A percentile compares a stretch with the other conserved stretches of the same genome.
phyloP scores from a whole-genome alignment of 2,113 vertebrate species.

The Dipodomys ordii region DNA sequence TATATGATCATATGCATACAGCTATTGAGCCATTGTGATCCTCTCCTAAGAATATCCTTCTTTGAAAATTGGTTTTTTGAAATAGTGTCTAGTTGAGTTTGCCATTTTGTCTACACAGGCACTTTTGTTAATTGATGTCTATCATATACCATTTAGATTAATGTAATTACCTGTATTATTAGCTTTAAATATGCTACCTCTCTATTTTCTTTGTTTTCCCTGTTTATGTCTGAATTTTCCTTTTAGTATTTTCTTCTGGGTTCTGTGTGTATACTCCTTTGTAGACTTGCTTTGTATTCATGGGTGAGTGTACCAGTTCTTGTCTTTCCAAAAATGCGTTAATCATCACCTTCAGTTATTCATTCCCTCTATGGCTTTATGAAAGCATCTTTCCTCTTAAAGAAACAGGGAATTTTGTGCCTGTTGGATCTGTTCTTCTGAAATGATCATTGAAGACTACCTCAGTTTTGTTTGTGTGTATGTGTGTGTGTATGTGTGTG shows the following conservation, averaged over 20 bases:
- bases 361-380: background rate
- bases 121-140: background rate
- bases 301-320: background rate
- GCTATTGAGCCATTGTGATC: too few species aligned
- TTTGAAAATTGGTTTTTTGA: constrained; percentile 11
- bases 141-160: background rate
- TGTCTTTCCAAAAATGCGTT: background rate
- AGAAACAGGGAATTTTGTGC: background rate
- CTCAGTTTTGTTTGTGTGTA: too few species aligned
- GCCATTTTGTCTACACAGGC: background rate
- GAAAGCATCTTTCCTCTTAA: background rate
- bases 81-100: background rate
- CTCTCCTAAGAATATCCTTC: too few species aligned
- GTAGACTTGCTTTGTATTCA: background rate
- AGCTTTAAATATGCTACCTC: background rate
- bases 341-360: background rate
- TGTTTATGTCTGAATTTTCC: background rate
- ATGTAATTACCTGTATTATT: background rate
- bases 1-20: too few species aligned
- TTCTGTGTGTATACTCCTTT: background rate
- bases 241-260: background rate
- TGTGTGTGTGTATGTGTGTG: too few species aligned
- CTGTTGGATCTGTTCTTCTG: background rate
- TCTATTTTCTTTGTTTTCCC: background rate
- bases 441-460: background rate